A percentile compares a stretch with the other conserved stretches of the same genome.
phyloP scores from a whole-genome alignment of 2,797 vertebrate species.

The Catostomus latipinnis region DNA sequence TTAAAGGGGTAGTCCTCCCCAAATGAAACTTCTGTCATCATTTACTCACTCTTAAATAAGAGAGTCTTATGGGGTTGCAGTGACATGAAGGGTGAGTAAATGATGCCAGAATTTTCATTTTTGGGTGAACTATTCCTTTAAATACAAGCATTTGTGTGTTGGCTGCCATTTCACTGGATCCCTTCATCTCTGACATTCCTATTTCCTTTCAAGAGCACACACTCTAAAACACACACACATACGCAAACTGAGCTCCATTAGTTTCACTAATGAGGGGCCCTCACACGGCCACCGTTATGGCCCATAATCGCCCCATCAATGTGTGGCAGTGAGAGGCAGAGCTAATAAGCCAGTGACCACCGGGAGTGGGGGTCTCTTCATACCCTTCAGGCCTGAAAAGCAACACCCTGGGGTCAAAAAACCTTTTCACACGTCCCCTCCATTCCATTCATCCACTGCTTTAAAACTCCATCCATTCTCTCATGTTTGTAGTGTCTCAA shows the following conservation, averaged over 20 bases:
- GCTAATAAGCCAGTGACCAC: slow-evolving; percentile 48
- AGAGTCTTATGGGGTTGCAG: too few relatives aligned
- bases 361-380: slow-evolving; percentile 27
- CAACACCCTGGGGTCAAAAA: slow-evolving; percentile 23
- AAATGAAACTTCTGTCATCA: neutral
- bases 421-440: slow-evolving; percentile 32
- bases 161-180: slow-evolving; percentile 36
- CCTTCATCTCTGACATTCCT: slow-evolving; percentile 27
- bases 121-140: neutral
- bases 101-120: too few relatives aligned
- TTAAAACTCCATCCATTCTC: slow-evolving; percentile 25
- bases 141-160: neutral
- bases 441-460: slow-evolving; percentile 14
- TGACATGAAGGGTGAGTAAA: too few relatives aligned
- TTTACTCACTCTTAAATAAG: too few relatives aligned
- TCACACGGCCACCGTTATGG: slow-evolving; percentile 31
- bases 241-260: slow-evolving; percentile 38
- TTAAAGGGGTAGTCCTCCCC: neutral
- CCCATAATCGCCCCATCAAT: slow-evolving; percentile 45
- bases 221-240: neutral
- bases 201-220: neutral
- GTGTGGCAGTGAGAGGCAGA: slow-evolving; percentile 26
- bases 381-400: slow-evolving; percentile 36
- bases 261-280: slow-evolving; percentile 46
- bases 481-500: neutral